Percentiles rank a stretch among this genome's conserved stretches.
phyloP scores from a whole-genome alignment of 2,797 vertebrate genomes.

The Acestrorhynchus altus region DNA sequence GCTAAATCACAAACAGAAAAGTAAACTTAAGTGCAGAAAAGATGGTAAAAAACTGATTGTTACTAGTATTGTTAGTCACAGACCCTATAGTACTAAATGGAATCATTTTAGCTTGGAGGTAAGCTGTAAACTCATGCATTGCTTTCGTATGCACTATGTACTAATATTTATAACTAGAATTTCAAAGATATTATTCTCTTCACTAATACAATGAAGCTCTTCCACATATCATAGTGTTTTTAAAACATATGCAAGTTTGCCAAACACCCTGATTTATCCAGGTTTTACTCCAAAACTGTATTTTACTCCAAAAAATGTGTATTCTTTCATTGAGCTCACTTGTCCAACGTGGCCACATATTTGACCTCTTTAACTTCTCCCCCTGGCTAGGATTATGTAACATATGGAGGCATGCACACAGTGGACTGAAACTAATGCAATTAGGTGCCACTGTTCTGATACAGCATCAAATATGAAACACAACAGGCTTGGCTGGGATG shows the following conservation, averaged over 20 bases:
- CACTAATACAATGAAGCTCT: background rate
- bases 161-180: too few species aligned
- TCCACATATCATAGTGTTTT: too few species aligned
- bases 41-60: too few species aligned
- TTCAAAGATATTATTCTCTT: background rate
- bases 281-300: background rate
- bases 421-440: slow-evolving; percentile 40
- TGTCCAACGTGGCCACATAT: slow-evolving; percentile 14
- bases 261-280: background rate
- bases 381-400: slow-evolving; percentile 40
- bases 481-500: slow-evolving; percentile 29
- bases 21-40: too few species aligned
- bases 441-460: slow-evolving; percentile 41
- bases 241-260: background rate
- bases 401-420: slow-evolving; percentile 15
- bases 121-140: too few species aligned
- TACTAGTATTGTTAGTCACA: too few species aligned
- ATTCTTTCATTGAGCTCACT: slow-evolving; percentile 3
- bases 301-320: too few species aligned
- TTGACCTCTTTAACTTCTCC: slow-evolving; percentile 43
- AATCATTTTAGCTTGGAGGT: too few species aligned
- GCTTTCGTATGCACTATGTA: too few species aligned
- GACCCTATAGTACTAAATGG: too few species aligned
- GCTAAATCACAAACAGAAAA: too few species aligned
- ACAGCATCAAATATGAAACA: slow-evolving; percentile 39